phyloP scores from a whole-genome alignment of 2,113 vertebrate genomes.

The Epinephelus moara region DNA sequence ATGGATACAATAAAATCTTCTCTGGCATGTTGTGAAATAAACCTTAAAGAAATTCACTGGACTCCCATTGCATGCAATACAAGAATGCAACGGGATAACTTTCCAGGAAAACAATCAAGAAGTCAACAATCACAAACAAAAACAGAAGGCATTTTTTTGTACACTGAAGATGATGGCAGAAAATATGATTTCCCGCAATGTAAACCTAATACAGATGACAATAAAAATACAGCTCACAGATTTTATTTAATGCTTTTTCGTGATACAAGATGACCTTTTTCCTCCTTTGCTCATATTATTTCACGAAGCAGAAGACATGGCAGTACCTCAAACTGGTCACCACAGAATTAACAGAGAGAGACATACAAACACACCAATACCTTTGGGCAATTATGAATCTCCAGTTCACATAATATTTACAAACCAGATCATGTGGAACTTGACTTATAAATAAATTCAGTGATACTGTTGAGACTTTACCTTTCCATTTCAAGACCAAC shows the following conservation, averaged over 20 bases:
- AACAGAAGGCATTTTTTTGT: background rate
- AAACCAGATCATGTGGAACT: constrained; percentile 47
- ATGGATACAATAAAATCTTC: constrained; percentile 60
- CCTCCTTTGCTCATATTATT: background rate
- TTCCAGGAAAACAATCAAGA: constrained; percentile 28
- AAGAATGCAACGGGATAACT: constrained; percentile 45
- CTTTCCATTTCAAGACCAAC: background rate
- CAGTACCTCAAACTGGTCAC: background rate
- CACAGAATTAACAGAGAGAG: background rate
- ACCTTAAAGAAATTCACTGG: constrained; percentile 53
- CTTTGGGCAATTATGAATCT: background rate
- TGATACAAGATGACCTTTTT: background rate
- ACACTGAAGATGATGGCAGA: constrained; percentile 20
- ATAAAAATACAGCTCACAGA: background rate
- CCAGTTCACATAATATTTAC: constrained; percentile 20
- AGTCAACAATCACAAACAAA: constrained; percentile 27
- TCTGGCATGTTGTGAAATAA: constrained; percentile 51
- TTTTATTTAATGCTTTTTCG: background rate
- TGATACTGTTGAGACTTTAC: constrained; percentile 10
- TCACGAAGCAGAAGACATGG: background rate
- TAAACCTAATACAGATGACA: constrained; percentile 2
- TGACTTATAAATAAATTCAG: constrained; percentile 32
- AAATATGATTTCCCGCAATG: background rate
- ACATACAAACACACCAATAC: background rate
- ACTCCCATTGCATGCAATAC: constrained; percentile 36